phyloP scores from a whole-genome alignment of 2,113 vertebrate species.

The Scolopax mira region DNA sequence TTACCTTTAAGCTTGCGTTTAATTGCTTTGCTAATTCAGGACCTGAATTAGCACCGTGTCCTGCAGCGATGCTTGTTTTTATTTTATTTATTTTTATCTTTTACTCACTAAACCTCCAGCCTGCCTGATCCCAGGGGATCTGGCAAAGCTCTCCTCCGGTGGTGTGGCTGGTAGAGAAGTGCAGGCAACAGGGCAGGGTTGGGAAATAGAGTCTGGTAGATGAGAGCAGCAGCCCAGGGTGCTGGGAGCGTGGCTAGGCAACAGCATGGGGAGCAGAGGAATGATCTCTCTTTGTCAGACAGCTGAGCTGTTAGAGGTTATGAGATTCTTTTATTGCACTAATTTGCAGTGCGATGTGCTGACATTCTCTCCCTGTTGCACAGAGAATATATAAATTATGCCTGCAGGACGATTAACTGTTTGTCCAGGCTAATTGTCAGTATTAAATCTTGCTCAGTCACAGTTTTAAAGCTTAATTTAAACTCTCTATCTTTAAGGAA shows the following conservation, averaged over 20 bases:
- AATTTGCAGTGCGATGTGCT: conserved; percentile 38
- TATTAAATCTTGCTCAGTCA: conserved; percentile 72
- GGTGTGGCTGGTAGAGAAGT: not conserved
- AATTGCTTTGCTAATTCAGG: not conserved
- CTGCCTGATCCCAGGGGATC: not conserved
- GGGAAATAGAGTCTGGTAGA: not conserved
- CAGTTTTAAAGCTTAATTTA: conserved; percentile 77
- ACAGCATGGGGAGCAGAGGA: conserved; percentile 44
- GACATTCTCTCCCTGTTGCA: conserved; percentile 50
- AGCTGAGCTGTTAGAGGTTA: conserved; percentile 41
- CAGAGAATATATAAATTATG: conserved; percentile 69
- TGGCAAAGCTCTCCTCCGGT: not conserved
- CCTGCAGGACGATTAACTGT: conserved; percentile 67
- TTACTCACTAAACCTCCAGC: not conserved
- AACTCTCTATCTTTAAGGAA: conserved; percentile 74
- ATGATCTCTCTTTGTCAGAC: conserved; percentile 69
- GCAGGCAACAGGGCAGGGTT: not conserved
- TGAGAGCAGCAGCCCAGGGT: conserved; percentile 17
- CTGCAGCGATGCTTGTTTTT: not conserved
- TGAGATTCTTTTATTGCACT: conserved; percentile 60
- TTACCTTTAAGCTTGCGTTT: not conserved
- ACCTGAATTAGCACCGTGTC: accelerated
- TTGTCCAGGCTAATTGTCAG: conserved; percentile 76
- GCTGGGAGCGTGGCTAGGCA: conserved; percentile 54
- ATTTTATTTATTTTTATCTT: not conserved